Percentiles rank a stretch among this genome's conserved stretches.
These are phyloP conservation scores for Temnothorax longispinosus DNA, from an alignment of 1,140 invertebrate genomes.

Conservation along the genomic window DNA sequence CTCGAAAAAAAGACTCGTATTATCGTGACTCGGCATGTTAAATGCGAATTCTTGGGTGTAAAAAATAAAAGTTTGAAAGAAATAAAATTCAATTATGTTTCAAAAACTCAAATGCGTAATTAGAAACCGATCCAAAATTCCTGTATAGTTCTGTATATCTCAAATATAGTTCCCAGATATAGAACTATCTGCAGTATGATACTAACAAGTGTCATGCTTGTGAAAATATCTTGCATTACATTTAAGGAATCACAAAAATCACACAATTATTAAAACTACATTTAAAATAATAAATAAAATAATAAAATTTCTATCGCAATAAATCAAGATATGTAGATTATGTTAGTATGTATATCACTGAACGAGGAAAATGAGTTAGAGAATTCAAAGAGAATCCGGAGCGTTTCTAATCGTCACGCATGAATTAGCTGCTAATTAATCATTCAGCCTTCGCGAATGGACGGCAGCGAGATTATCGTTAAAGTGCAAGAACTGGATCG, in stretches of 20 bases:
- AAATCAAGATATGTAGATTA: background rate
- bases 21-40: background rate
- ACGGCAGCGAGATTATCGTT: background rate
- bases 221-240: background rate
- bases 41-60: background rate
- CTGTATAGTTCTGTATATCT: background rate
- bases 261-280: background rate
- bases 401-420: conserved; percentile 28
- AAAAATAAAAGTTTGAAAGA: background rate
- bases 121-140: background rate
- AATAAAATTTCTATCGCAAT: background rate
- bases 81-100: background rate
- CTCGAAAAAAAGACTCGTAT: background rate
- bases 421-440: conserved; percentile 35
- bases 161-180: background rate
- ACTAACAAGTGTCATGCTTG: background rate
- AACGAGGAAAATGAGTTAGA: background rate
- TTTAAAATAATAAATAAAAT: conserved; percentile 11
- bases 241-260: background rate
- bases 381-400: background rate
- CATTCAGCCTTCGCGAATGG: background rate
- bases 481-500: conserved; percentile 35
- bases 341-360: background rate
- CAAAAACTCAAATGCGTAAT: background rate
- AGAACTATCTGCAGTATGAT: background rate